Conservation (phyloP, 2,113 vertebrate genomes). For the Leptosomus discolor region DNA sequence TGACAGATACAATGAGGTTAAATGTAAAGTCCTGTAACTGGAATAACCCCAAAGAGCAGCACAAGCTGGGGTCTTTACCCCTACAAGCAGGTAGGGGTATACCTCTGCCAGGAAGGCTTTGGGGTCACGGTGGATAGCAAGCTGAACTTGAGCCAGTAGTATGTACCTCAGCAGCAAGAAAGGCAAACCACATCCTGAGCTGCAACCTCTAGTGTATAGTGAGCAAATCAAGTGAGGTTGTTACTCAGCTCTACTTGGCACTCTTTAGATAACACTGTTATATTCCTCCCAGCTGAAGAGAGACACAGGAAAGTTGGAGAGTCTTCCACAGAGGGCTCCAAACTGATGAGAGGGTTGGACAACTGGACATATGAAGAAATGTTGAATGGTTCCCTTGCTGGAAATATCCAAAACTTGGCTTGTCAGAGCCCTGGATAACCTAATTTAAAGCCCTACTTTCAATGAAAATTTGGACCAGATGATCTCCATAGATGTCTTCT, state of each 20-base stretch:
- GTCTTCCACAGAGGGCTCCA: not conserved
- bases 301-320: not conserved
- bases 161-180: not conserved
- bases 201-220: accelerated
- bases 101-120: not conserved
- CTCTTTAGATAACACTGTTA: not conserved
- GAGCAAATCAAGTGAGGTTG: not conserved
- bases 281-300: not conserved
- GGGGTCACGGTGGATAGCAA: accelerated
- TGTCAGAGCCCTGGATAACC: not conserved
- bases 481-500: not conserved
- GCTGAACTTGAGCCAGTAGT: not conserved
- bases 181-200: not conserved
- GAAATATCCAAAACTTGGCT: not conserved
- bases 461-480: not conserved
- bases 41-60: not conserved
- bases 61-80: not conserved
- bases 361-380: not conserved
- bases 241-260: not conserved
- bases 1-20: not conserved
- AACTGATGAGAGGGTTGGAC: not conserved
- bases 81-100: no score
- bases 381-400: not conserved
- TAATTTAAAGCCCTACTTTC: not conserved
- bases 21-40: not conserved